A percentile compares a stretch with the other conserved stretches of the same genome.
phyloP scores from a whole-genome alignment of 2,888 invertebrate genomes.

The Mystacides longicornis region DNA sequence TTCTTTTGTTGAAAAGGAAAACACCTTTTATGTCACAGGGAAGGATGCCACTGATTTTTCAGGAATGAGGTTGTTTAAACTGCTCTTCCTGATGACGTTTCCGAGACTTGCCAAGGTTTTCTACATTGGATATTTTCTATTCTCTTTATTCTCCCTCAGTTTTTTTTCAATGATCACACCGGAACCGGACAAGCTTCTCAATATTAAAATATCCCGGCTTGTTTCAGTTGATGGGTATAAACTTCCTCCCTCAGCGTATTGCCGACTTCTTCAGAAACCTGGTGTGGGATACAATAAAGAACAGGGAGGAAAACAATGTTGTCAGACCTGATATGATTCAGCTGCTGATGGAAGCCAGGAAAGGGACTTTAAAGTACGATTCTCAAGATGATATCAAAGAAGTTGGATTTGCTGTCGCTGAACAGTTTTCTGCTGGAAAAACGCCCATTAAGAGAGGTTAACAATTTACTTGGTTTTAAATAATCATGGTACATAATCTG shows the following conservation, averaged over 20 bases:
- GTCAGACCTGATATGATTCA: conserved; percentile 49
- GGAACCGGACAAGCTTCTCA: background rate
- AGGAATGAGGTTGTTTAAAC: conserved; percentile 5
- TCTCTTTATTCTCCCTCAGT: too few species aligned
- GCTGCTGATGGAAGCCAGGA: conserved; percentile 38
- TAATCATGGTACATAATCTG: background rate
- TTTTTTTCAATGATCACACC: too few species aligned
- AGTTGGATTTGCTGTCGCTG: conserved; percentile 39
- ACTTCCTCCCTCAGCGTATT: conserved; percentile 23
- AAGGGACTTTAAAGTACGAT: conserved; percentile 28
- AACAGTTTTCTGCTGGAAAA: conserved; percentile 37
- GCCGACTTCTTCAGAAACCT: conserved; percentile 25
- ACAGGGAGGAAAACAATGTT: conserved; percentile 29
- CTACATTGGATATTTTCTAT: background rate
- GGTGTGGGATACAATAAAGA: conserved; percentile 36
- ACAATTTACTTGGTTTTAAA: conserved; percentile 25
- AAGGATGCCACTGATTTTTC: conserved; percentile 4
- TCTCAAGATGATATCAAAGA: conserved; percentile 30
- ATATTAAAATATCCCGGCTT: background rate
- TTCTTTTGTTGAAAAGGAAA: conserved; percentile 44
- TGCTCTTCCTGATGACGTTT: background rate
- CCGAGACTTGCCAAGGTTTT: conserved; percentile 9
- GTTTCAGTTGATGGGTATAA: conserved; percentile 5
- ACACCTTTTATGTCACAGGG: conserved; percentile 8
- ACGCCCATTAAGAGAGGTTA: conserved; percentile 29